phyloP scores from a whole-genome alignment of 2,113 vertebrate genomes.

The Bettongia penicillata region DNA sequence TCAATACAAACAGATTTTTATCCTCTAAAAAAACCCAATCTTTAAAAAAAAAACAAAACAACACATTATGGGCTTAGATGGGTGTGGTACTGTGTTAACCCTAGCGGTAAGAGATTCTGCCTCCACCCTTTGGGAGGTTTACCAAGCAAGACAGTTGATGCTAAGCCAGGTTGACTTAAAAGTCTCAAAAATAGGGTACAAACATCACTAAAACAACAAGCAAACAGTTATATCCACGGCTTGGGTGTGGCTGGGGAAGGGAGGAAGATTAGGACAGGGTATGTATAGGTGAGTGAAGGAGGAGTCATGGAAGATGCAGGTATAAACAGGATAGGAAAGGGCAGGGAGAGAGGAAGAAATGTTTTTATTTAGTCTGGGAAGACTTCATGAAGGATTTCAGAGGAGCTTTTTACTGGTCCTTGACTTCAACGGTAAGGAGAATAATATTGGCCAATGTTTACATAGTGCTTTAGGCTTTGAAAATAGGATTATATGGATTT shows the following conservation, averaged over 20 bases:
- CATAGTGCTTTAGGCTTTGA: neutral
- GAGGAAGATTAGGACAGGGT: neutral
- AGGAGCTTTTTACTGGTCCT: neutral
- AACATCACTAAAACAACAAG: neutral
- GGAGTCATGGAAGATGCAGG: neutral
- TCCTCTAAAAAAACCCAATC: conserved; percentile 21
- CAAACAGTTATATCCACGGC: neutral
- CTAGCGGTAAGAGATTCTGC: neutral
- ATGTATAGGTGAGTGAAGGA: neutral
- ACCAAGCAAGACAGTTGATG: neutral
- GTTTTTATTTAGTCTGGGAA: neutral
- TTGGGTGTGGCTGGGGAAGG: neutral
- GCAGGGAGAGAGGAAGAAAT: neutral
- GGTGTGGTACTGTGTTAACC: conserved; percentile 4
- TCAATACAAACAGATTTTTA: neutral
- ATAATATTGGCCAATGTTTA: neutral
- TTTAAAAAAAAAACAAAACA: neutral
- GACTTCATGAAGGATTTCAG: neutral
- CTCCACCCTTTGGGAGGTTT: conserved; percentile 14
- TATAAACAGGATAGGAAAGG: conserved; percentile 26
- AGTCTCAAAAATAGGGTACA: conserved; percentile 21
- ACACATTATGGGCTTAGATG: neutral
- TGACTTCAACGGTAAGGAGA: conserved; percentile 4
- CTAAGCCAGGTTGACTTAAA: conserved; percentile 13
- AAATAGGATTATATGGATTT: neutral